Percentiles rank a stretch among this genome's conserved stretches.
Evolutionary conservation across 2,888 invertebrate species (phyloP).

Genomic region (Megastigmus dorsalis): DNA sequence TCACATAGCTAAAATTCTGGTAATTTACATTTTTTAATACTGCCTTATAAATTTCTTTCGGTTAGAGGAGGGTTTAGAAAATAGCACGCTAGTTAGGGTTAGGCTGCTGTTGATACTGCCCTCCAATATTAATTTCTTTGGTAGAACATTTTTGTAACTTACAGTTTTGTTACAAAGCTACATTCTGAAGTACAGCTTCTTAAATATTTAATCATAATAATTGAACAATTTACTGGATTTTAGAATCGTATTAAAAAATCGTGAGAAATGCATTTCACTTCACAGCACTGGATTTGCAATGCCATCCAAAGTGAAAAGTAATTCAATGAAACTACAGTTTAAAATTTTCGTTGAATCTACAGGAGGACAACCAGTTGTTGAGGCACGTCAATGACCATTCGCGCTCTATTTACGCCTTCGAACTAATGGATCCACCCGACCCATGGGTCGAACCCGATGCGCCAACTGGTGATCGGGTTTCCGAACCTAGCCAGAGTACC

Average conservation of each 20-base stretch:
- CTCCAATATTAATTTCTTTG: conserved; percentile 66
- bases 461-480: conserved; percentile 51
- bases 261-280: too few relatives aligned
- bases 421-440: conserved; percentile 70
- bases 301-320: not conserved
- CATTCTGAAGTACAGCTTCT: conserved; percentile 66
- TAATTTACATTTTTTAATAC: conserved; percentile 65
- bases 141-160: conserved; percentile 71
- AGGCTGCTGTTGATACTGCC: conserved; percentile 69
- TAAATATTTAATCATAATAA: too few relatives aligned
- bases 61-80: conserved; percentile 72
- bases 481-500: conserved; percentile 29
- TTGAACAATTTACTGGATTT: too few relatives aligned
- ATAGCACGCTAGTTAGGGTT: conserved; percentile 62
- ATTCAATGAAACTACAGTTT: not conserved
- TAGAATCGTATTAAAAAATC: too few relatives aligned
- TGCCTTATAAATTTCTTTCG: conserved; percentile 13
- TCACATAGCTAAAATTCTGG: conserved; percentile 78
- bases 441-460: conserved; percentile 65
- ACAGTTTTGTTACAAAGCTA: conserved; percentile 69
- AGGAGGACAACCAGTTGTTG: conserved; percentile 77
- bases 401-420: conserved; percentile 75
- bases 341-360: conserved; percentile 57
- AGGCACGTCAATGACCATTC: conserved; percentile 76
- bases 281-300: too few relatives aligned